Base-by-base conservation (phyloP, 2,797 vertebrate genomes). In the Cephalopachus bancanus region DNA sequence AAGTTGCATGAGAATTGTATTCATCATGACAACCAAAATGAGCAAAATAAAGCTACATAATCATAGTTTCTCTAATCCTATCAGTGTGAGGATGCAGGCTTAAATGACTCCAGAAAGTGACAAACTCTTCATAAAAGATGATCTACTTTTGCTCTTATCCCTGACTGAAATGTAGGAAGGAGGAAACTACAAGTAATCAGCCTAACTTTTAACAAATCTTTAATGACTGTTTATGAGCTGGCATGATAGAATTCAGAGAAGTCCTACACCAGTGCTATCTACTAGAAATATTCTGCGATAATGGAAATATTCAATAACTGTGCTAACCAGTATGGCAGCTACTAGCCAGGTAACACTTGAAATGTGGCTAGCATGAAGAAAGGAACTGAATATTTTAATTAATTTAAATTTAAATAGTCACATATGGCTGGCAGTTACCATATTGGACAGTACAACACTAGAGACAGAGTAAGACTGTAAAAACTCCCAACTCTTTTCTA, bases 81-180 rank as follows among this genome's bases (percentile, higher is more conserved):
- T 69, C 57, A 7, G 62, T 64, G 10, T 89, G 28, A 93, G 16
- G 62, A 78, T 60, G 83, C 51, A 95, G 64, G 84, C 37, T 9
- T 62, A 62, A 89, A 83, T 88, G 53, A 69, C 20, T 93, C 85
- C 72, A 93, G 71, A 93, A 64, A 33, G 33, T 64, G 11, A 16
- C 49, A 93, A 33, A 26, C 65, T 33, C 28, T 93, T 60, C n/a
- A 30, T 89, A 19, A 64, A 64, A 83, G 8, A 65, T 75, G 51
- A 86, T 28, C 10, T 11, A 83, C 7, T 74, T 17, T 12, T 92
- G 9, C 30, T 74, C 24, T 79, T 59, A 83, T 44, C 22, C 33
- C 83, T 95, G 28, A 51, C n/a, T 87, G 22, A 95, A 75, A 75
- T 72, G 3, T 49, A 59, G 28, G 19, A 33, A 12, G 7, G 72